phyloP scores from a whole-genome alignment of 1,140 invertebrate species.

The Lerema accius region DNA sequence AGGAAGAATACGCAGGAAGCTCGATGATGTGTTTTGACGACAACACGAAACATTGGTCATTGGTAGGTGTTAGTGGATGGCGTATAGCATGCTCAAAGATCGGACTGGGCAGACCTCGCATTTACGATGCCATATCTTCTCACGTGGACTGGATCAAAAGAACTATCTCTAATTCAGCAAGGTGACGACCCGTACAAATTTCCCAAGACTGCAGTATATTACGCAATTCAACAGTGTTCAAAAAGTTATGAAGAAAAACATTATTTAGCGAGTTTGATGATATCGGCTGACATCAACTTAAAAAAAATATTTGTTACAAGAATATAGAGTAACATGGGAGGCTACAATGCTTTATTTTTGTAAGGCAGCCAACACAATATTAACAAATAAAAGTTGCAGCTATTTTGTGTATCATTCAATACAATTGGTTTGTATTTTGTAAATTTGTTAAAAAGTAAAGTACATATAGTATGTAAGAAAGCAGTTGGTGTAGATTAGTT shows the following conservation, averaged over 20 bases:
- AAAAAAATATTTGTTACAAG: no score
- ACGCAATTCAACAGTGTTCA: slow-evolving; percentile 10
- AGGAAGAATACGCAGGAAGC: slow-evolving; percentile 93
- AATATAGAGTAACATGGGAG: no score
- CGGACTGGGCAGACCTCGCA: slow-evolving; percentile 88
- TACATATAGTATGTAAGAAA: background rate
- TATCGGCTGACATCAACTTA: no score
- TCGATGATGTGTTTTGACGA: slow-evolving; percentile 89
- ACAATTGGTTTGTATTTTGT: background rate
- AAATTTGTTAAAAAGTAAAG: background rate
- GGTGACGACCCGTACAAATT: slow-evolving; percentile 52
- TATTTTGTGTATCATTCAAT: background rate
- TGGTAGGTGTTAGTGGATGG: slow-evolving; percentile 91
- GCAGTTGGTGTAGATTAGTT: background rate
- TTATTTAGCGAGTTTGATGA: no score
- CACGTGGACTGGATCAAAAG: slow-evolving; percentile 92
- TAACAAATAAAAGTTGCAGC: background rate
- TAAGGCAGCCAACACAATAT: background rate
- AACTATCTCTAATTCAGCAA: slow-evolving; percentile 83
- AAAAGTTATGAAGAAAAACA: background rate
- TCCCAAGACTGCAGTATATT: slow-evolving; percentile 40
- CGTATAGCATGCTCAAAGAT: slow-evolving; percentile 89
- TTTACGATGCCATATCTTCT: slow-evolving; percentile 91
- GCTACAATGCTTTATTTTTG: no score
- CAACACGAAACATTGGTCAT: slow-evolving; percentile 86